These are phyloP conservation scores for Gymnocephalus cernua DNA, from an alignment of 2,113 vertebrate genomes.

Conservation along the genomic window DNA sequence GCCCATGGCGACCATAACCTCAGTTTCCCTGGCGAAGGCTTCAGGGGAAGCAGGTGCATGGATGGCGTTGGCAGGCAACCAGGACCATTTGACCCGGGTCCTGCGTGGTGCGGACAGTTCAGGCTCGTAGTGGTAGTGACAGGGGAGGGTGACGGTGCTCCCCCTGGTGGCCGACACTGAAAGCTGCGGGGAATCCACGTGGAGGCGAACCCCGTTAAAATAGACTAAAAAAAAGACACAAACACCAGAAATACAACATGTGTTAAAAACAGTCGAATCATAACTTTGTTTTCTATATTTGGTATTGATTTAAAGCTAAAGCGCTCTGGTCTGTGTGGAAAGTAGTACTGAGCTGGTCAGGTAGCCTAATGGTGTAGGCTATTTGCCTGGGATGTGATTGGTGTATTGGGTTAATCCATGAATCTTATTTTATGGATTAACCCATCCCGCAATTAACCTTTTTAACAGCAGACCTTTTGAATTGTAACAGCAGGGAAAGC, in stretches of 20 bases:
- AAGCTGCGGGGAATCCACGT: conserved; percentile 86
- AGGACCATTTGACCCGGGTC: conserved; percentile 94
- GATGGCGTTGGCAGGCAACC: conserved; percentile 82
- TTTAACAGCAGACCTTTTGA: neutral
- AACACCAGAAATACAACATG: neutral
- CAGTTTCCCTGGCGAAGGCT: conserved; percentile 81
- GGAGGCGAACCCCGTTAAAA: conserved; percentile 86
- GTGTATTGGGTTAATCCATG: no score
- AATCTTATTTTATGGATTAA: neutral
- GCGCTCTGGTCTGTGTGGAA: neutral
- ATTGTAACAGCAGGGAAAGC: neutral
- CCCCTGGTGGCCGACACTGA: conserved; percentile 87
- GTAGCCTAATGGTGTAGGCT: neutral
- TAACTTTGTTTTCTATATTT: neutral
- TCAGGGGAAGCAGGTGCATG: conserved; percentile 42
- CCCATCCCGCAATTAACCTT: neutral
- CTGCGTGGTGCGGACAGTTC: conserved; percentile 74
- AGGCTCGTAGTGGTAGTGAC: conserved; percentile 87
- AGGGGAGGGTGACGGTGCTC: conserved; percentile 89
- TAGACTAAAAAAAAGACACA: conserved; percentile 67
- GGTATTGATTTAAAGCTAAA: neutral
- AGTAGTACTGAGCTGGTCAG: neutral
- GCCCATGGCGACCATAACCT: conserved; percentile 91
- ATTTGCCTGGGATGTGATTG: neutral
- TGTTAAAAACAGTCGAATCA: neutral